These are phyloP conservation scores for Camponotus vicinus DNA, from an alignment of 1,140 invertebrate genomes.

Conservation along the genomic window DNA sequence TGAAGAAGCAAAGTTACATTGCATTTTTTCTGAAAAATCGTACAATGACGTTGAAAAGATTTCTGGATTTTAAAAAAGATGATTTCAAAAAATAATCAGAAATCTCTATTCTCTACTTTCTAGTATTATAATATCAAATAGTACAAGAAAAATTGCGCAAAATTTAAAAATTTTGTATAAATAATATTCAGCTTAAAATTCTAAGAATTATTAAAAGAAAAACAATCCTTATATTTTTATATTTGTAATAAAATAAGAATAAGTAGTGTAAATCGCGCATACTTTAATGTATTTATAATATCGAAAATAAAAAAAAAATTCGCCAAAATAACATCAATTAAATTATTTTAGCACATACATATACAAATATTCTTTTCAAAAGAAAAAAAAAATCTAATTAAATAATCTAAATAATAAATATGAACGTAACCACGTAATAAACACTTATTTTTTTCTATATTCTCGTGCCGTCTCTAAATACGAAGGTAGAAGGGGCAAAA, in stretches of 20 bases:
- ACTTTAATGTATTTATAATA: too few species aligned
- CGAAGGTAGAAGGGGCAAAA: not conserved
- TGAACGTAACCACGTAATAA: not conserved
- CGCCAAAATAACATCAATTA: too few species aligned
- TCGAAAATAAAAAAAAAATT: too few species aligned
- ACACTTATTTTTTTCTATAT: not conserved
- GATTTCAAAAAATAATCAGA: conserved; percentile 5
- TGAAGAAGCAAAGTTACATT: not conserved
- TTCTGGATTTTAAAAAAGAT: not conserved
- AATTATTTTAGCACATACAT: too few species aligned
- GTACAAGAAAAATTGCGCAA: not conserved
- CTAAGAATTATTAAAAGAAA: too few species aligned
- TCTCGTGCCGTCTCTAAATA: not conserved
- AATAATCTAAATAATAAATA: not conserved
- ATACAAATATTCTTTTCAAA: too few species aligned
- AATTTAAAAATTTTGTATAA: not conserved
- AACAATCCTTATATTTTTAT: too few species aligned
- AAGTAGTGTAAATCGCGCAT: too few species aligned
- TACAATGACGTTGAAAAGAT: not conserved
- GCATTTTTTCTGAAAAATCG: not conserved
- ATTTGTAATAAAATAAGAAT: too few species aligned
- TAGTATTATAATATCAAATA: not conserved
- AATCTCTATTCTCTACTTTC: not conserved
- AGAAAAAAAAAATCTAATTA: too few species aligned
- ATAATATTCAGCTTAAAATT: too few species aligned